Conservation (phyloP, 2,797 vertebrate species). For the Sparus aurata region DNA sequence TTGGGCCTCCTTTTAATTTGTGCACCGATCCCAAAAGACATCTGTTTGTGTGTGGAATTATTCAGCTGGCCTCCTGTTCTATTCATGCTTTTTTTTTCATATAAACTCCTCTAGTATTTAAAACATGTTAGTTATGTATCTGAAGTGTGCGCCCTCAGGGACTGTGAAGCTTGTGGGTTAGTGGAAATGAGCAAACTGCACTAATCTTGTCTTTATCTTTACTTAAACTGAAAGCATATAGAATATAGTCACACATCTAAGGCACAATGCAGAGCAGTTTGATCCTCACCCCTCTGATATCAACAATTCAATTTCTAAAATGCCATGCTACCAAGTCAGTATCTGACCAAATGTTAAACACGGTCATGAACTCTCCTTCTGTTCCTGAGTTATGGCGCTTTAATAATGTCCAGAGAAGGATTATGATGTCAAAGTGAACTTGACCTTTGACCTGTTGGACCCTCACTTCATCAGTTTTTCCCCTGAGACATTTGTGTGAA, state of each 20-base stretch:
- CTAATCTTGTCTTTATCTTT: constrained; percentile 23
- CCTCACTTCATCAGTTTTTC: too few species aligned
- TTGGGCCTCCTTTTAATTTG: constrained; percentile 43
- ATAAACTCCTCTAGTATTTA: constrained; percentile 28
- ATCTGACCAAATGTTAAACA: too few species aligned
- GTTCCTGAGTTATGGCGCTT: too few species aligned
- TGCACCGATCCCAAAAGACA: constrained; percentile 45
- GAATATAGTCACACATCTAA: constrained; percentile 13
- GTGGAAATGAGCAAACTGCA: constrained; percentile 41
- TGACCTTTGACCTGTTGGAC: too few species aligned
- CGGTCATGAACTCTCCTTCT: too few species aligned
- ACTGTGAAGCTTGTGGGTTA: constrained; percentile 23
- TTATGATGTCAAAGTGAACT: neutral
- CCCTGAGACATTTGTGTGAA: neutral
- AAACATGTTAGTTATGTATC: constrained; percentile 21
- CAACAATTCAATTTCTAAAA: constrained; percentile 12
- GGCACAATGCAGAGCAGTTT: constrained; percentile 10
- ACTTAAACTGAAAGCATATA: constrained; percentile 29
- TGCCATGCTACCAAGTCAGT: neutral
- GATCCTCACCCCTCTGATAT: neutral
- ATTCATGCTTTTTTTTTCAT: constrained; percentile 20
- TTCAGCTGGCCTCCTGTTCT: constrained; percentile 47
- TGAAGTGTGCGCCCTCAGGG: constrained; percentile 21
- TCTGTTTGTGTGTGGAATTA: constrained; percentile 47
- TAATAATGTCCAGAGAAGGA: too few species aligned